Evolutionary conservation across 2,888 invertebrate genomes (phyloP), one percentile per base, ranked within the genome.

Genomic region (Leucoma salicis): DNA sequence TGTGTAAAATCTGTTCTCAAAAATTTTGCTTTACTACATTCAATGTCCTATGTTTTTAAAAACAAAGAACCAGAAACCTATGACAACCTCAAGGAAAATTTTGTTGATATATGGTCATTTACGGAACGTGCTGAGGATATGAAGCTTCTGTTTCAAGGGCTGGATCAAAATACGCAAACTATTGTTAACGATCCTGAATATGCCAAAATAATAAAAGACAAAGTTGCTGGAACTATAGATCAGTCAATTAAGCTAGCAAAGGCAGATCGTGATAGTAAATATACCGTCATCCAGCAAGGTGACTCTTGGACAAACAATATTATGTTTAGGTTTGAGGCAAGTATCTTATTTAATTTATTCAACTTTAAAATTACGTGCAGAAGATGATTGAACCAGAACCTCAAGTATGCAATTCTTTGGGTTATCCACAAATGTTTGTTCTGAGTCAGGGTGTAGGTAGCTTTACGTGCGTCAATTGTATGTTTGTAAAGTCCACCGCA

Each of bases 301-400:
- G 78, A 79, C 41, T 58, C 65, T 13, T 78, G 78, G 78, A 73
- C 66, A 1, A 78, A 77, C 28, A 79, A 79, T 42, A 57, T 78
- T n/a, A 56, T 78, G 57, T 77, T 70, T 35, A 66, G 40, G 43
- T 49, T 63, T 29, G 42, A 67, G 59, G 76, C 62, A 56, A 53
- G 65, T 48, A 33, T 48, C 31, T 21, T 31, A n/a, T n/a, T n/a
- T n/a, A n/a, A n/a, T n/a, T n/a, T n/a, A n/a, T n/a, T n/a, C n/a
- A n/a, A n/a, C n/a, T n/a, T n/a, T n/a, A n/a, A n/a, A n/a, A n/a
- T n/a, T n/a, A n/a, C n/a, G n/a, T n/a, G n/a, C n/a, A n/a, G n/a
- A n/a, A n/a, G n/a, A n/a, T n/a, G n/a, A n/a, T n/a, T n/a, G n/a
- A n/a, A n/a, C n/a, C n/a, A n/a, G n/a, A n/a, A n/a, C n/a, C n/a